A percentile compares a stretch with the other conserved stretches of the same genome.
phyloP scores from a whole-genome alignment of 1,140 invertebrate genomes.

The Bombus sylvicola region DNA sequence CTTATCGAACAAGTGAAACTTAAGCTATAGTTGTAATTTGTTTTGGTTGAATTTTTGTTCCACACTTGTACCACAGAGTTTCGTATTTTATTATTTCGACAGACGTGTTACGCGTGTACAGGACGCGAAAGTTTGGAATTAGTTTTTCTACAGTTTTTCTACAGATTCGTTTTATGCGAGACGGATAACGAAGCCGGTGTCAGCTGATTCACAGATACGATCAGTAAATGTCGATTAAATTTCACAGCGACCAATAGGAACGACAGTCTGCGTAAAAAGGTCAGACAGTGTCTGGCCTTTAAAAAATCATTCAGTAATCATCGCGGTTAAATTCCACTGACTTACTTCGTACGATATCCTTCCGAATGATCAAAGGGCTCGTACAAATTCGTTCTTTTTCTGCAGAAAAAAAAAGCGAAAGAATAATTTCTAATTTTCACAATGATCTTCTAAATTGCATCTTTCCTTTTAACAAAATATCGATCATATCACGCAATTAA shows the following conservation, averaged over 20 bases:
- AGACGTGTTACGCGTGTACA: no score
- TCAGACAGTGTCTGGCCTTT: constrained; percentile 13
- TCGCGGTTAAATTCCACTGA: neutral
- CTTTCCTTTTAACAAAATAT: neutral
- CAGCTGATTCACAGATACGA: neutral
- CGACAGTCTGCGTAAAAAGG: neutral
- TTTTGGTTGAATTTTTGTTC: no score
- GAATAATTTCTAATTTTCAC: neutral
- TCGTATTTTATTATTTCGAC: no score
- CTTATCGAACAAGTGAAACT: no score
- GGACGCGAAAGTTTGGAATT: neutral
- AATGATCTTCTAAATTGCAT: neutral
- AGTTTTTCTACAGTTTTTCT: no score
- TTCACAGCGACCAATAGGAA: neutral
- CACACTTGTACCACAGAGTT: no score
- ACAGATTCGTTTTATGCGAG: neutral
- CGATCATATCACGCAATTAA: neutral
- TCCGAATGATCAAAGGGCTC: neutral
- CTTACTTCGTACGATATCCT: neutral
- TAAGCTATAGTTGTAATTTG: no score
- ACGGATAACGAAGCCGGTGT: neutral
- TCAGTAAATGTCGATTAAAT: neutral
- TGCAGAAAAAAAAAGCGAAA: neutral
- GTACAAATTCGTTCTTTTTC: neutral
- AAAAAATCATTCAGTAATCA: neutral